Conservation (phyloP, 1,140 invertebrate species). For the Chironomus striatipennis region DNA sequence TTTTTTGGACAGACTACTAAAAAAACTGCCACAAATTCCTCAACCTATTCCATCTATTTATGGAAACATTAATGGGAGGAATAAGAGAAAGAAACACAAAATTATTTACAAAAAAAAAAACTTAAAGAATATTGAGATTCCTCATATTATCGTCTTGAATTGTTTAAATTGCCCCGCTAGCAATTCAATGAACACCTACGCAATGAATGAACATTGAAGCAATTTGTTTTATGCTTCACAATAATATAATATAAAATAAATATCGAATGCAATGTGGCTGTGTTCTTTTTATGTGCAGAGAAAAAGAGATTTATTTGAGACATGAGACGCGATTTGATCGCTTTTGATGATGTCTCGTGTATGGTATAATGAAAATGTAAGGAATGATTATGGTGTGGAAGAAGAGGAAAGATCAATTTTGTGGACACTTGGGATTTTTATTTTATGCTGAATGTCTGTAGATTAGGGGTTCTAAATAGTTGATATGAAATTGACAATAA, state of each 20-base stretch:
- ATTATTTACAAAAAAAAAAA: too few species aligned
- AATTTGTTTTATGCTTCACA: slow-evolving; percentile 22
- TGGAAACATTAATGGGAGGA: slow-evolving; percentile 5
- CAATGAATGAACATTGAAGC: neutral
- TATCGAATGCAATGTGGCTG: neutral
- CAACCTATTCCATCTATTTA: slow-evolving; percentile 25
- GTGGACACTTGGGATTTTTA: neutral
- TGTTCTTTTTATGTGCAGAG: neutral
- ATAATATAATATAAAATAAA: neutral
- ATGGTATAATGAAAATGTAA: neutral
- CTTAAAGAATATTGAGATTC: neutral
- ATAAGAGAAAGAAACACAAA: neutral
- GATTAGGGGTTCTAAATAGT: too few species aligned
- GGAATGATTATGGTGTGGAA: neutral
- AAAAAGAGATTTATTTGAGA: neutral
- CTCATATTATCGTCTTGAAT: slow-evolving; percentile 16
- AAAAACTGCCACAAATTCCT: too few species aligned
- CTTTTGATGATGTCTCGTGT: neutral
- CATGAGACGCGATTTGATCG: slow-evolving; percentile 6
- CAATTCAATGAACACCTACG: slow-evolving; percentile 22
- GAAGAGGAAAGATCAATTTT: neutral
- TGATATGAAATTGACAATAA: too few species aligned
- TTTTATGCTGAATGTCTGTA: too few species aligned
- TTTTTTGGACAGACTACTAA: too few species aligned
- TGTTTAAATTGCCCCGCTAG: slow-evolving; percentile 21